Conservation (phyloP, 2,888 invertebrate genomes). For the Oligia fasciuncula region DNA sequence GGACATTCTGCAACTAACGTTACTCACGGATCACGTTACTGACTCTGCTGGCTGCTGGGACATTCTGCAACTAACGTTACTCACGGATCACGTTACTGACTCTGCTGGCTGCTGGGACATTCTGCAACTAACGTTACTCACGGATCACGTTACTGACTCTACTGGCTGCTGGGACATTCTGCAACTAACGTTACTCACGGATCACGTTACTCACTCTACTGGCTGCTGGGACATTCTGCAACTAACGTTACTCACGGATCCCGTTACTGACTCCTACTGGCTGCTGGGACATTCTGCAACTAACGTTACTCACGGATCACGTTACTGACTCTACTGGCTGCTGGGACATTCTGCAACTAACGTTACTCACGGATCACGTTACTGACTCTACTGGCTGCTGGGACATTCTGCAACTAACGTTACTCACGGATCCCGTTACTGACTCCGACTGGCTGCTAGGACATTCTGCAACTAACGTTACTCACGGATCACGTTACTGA, state of each 20-base stretch:
- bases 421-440: not conserved
- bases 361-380: not conserved
- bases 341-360: not conserved
- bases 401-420: not conserved
- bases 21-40: too few species aligned
- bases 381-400: not conserved
- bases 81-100: not conserved
- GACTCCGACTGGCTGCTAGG: not conserved
- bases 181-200: too few species aligned
- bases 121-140: not conserved
- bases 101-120: not conserved
- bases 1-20: not conserved
- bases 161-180: not conserved
- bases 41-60: not conserved
- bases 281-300: not conserved
- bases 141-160: not conserved
- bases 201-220: not conserved
- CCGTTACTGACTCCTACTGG: not conserved
- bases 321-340: not conserved
- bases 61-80: conserved; percentile 1
- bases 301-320: not conserved
- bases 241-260: not conserved
- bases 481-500: not conserved
- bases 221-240: not conserved
- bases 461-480: conserved; percentile 1